Base-by-base conservation (phyloP, 2,888 invertebrate genomes). In the Leucozona laternaria region DNA sequence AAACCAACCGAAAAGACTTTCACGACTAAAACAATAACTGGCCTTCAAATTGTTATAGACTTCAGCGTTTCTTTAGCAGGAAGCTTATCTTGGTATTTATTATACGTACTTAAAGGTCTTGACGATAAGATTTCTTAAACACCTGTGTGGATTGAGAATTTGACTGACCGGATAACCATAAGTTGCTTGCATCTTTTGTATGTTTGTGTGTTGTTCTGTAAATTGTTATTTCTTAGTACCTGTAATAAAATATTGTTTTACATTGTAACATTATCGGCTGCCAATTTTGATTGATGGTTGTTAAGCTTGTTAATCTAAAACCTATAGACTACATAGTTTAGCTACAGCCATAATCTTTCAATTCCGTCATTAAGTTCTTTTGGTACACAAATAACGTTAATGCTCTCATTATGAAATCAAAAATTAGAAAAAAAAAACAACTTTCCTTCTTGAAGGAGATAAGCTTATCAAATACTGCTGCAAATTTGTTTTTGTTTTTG, bases 101-200 rank as follows among this genome's bases (percentile, higher is more conserved):
- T 37, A 48, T 71, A 8, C 0, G 40, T 25, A 37, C 43, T 22
- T 34, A 17, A 28, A 34, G 25, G 13, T 22, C 15, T 3, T 17
- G 84, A n/a, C n/a, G n/a, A 84, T 84, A 76, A 79, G 70, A 71
- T 79, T 31, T 50, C 34, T 55, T 64, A 4, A 77, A 72, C 84
- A 85, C 84, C 84, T 85, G 84, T 17, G 17, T n/a, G 55, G 68
- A 25, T 66, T 72, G 28, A 22, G 53, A 45, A 15, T 70, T 43
- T 25, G 64, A 71, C 57, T 79, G 34, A 22, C 2, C 7, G 71
- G 77, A 85, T 85, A 77, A 31, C 31, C 25, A 76, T 50, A 20
- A 48, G 15, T 13, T 48, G 7, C 43, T 20, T 48, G 50, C 37
- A 40, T 53, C 25, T 68, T 68, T 53, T 50, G 20, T 50, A 1